Base-by-base conservation (phyloP, 2,797 vertebrate species). In the Philypnodon macrostomus region DNA sequence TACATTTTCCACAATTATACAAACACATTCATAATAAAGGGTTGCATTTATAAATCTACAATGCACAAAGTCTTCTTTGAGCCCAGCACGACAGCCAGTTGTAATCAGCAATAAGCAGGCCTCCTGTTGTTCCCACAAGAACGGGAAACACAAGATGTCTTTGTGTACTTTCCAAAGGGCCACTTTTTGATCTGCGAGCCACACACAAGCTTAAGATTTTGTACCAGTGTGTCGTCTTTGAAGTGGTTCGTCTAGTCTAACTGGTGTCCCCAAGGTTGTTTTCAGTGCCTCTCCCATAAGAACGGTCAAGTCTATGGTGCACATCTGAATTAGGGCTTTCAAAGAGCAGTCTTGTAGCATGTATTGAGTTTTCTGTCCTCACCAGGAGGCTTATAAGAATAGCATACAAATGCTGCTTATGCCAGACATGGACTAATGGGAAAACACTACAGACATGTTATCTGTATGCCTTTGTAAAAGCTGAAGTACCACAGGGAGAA, bases 221-320 rank as follows among this genome's bases (percentile, higher is more conserved):
- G 68, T 52, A 44, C 67, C 58, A 65, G 75, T 73, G 75, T 53
- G 61, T 34, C 45, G 70, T 55, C 38, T 70, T 41, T 63, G 59
- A 72, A 62, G 48, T 26, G 41, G 29, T 50, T 40, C 58, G 37
- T 70, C 44, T 42, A 64, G 75, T 66, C 69, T 73, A 47, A 52
- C 27, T 63, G 31, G 21, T 70, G 60, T 73, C 61, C 63, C 55
- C 50, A 13, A 16, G 8, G 61, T 60, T 87, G 86, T 83, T 86
- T 89, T 83, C 80, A 80, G 70, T 49, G 11, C 11, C 32, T 53
- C 67, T 82, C 78, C 64, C 81, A 63, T 77, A 74, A 73, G 64
- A 71, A 58, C 59, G 66, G 65, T 44, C 34, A 61, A 67, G 72
- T 64, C 54, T 56, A 75, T 72, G 65, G 75, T 73, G 37, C 46